Evolutionary conservation across 2,797 vertebrate genomes (phyloP).

Genomic region (Eulemur albifrons): DNA sequence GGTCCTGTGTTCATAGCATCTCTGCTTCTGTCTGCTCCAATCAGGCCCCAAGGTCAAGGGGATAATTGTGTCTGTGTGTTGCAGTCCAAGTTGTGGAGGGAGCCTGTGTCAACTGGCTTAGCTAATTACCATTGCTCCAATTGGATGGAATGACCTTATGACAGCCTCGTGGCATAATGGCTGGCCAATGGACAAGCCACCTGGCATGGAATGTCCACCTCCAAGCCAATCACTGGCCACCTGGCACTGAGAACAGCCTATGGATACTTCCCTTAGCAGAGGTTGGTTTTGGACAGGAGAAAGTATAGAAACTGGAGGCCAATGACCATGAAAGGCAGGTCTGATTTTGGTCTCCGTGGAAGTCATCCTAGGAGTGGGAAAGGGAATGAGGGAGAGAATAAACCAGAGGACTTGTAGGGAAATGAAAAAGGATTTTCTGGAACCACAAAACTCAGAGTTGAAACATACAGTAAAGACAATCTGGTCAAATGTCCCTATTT

Average conservation of each 20-base stretch:
- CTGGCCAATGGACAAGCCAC: background rate
- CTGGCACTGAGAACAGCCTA: background rate
- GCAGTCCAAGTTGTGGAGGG: background rate
- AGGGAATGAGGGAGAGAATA: slow-evolving; percentile 13
- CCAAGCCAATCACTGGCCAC: background rate
- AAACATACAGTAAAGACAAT: background rate
- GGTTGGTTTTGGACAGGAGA: background rate
- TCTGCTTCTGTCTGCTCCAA: background rate
- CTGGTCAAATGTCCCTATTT: background rate
- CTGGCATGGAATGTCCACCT: background rate
- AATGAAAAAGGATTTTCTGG: slow-evolving; percentile 10
- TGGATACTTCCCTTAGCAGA: background rate
- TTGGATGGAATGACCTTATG: background rate
- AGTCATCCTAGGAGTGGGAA: background rate
- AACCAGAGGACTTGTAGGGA: background rate
- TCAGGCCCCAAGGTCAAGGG: background rate
- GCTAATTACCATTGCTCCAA: background rate
- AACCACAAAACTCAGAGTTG: background rate
- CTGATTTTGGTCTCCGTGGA: background rate
- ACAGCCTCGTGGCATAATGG: background rate
- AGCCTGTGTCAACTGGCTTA: background rate
- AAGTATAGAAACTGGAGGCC: background rate
- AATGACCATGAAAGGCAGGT: background rate
- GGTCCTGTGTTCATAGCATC: background rate
- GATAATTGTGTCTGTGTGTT: background rate